Evolutionary conservation across 2,797 vertebrate genomes (phyloP), one percentile per base, ranked within the genome.

Genomic region (Poeciliopsis paucimaculata): DNA sequence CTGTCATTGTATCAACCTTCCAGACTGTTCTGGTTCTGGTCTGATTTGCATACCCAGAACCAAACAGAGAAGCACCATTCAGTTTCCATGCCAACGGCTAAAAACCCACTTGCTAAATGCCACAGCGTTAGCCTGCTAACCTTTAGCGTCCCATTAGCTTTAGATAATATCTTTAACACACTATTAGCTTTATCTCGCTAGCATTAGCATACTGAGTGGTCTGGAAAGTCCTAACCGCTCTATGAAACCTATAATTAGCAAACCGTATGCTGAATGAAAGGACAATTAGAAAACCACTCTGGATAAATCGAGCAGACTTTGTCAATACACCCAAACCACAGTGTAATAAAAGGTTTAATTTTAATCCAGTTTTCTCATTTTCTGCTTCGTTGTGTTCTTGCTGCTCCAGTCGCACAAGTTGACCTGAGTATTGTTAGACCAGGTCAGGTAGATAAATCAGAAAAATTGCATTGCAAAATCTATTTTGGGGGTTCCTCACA

Each of bases 361-460:
- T 46, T 46, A 45, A 71, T 46, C n/a, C 26, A 46, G 15, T 71
- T 71, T 71, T 71, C 68, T 71, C 26, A 71, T 71, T 71, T 71
- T 71, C 68, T 71, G 26, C n/a, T 71, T 9, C 64, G 11, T 68
- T 71, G 26, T 71, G 41, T 28, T 16, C 2, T 26, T 45, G 12
- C 11, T 4, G 5, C 41, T 46, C 13, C 68, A 71, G 41, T 71
- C 41, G 4, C 45, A 46, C 68, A 45, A n/a, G 13, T 45, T 71
- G 26, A 71, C 36, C 41, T 0, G 12, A 46, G 26, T 16, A 46
- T 71, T 28, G 12, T 46, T 45, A 46, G 68, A 46, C 43, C 41
- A 71, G 26, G 46, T 46, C 11, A 28, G 26, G 26, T 16, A 9
- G 41, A 71, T 46, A 45, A 45, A 43, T 46, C 13, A n/a, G 68